Conservation (phyloP, 2,797 vertebrate species). For the Sebastes cheni region DNA sequence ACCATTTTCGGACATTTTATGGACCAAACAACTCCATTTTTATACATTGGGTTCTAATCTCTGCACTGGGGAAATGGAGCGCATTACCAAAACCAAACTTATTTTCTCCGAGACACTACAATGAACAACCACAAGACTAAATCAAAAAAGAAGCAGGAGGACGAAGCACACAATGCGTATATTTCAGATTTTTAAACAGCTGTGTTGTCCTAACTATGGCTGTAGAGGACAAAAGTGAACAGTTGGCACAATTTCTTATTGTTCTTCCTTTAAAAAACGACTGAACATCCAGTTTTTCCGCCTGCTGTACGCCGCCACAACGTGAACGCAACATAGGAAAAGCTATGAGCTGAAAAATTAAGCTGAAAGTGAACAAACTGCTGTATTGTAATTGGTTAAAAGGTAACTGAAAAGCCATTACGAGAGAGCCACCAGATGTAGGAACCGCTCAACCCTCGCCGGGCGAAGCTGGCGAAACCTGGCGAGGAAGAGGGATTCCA, state of each 20-base stretch:
- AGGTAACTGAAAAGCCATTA: conserved; percentile 59
- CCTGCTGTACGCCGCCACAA: conserved; percentile 15
- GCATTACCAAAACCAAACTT: neutral
- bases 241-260: neutral
- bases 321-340: conserved; percentile 17
- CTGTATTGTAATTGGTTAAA: conserved; percentile 51
- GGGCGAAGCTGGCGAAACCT: conserved; percentile 29
- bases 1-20: no score
- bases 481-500: conserved; percentile 40
- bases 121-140: neutral
- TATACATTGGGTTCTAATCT: neutral
- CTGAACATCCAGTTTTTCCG: conserved; percentile 13
- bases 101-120: neutral
- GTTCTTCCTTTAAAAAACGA: conserved; percentile 11
- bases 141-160: neutral
- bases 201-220: neutral
- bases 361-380: conserved; percentile 41
- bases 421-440: conserved; percentile 60
- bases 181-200: neutral
- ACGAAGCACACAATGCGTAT: neutral
- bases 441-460: conserved; percentile 55
- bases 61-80: neutral
- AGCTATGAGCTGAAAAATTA: conserved; percentile 58
- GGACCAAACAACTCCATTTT: neutral
- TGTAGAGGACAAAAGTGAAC: neutral